These are phyloP conservation scores for Meteorus sp. DNA, from an alignment of 1,140 invertebrate genomes.

Conservation along the genomic window DNA sequence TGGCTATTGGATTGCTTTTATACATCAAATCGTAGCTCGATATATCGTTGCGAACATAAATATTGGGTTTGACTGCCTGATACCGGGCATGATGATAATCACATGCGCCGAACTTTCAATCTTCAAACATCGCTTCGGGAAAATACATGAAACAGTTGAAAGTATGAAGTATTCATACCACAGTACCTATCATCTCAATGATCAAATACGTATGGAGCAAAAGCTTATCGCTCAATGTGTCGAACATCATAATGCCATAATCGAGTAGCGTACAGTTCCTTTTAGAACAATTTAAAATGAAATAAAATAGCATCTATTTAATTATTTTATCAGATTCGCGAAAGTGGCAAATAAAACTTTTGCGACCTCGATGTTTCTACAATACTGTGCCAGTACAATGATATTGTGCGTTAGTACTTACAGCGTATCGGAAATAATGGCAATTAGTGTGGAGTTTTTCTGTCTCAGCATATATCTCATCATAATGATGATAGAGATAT, in stretches of 20 bases:
- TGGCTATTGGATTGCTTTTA: slow-evolving; percentile 1
- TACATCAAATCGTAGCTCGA: neutral
- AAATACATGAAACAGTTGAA: too few relatives aligned
- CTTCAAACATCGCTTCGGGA: too few relatives aligned
- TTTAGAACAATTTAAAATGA: too few relatives aligned
- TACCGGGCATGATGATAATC: neutral
- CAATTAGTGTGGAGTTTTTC: too few relatives aligned
- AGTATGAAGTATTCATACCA: too few relatives aligned
- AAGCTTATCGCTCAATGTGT: neutral
- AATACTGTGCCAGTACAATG: neutral
- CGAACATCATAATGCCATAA: slow-evolving; percentile 4
- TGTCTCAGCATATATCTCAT: too few relatives aligned
- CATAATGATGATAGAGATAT: too few relatives aligned
- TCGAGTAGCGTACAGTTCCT: slow-evolving; percentile 4
- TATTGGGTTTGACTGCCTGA: neutral
- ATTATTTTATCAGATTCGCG: slow-evolving; percentile 1
- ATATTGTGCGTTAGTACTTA: slow-evolving; percentile 2
- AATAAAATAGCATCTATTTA: too few relatives aligned
- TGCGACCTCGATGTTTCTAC: neutral
- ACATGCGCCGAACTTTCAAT: too few relatives aligned
- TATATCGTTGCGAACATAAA: neutral
- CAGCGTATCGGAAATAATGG: neutral
- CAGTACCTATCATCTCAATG: neutral
- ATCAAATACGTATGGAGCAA: neutral
- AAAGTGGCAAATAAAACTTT: neutral